phyloP scores from a whole-genome alignment of 2,113 vertebrate species.

The Cyprinus carpio region DNA sequence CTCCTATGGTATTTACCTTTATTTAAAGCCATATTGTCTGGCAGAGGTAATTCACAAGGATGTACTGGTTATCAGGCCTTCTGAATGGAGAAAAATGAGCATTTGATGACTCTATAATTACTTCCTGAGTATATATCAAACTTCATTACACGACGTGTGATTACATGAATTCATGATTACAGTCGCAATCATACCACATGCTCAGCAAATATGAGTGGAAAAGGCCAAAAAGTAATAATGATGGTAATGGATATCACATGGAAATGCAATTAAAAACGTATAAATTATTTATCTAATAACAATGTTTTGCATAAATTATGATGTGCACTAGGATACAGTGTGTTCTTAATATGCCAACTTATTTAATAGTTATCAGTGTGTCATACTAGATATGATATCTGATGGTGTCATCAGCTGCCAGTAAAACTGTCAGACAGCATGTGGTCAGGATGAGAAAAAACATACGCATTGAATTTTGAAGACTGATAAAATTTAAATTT shows the following conservation, averaged over 20 bases:
- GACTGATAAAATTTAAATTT: background rate
- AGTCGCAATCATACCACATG: background rate
- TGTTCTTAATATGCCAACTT: background rate
- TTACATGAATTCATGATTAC: background rate
- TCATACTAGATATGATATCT: background rate
- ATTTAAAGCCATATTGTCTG: background rate
- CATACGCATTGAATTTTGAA: background rate
- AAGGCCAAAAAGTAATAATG: background rate
- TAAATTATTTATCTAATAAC: background rate
- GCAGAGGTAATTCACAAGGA: background rate
- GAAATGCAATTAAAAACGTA: background rate
- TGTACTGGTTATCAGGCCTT: background rate
- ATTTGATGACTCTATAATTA: slow-evolving; percentile 7
- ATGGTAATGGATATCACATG: background rate
- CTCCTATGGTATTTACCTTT: background rate
- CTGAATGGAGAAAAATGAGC: background rate
- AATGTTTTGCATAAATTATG: background rate
- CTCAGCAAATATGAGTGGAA: background rate
- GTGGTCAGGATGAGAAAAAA: background rate
- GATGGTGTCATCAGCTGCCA: background rate
- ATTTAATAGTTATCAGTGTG: background rate
- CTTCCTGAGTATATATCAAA: background rate
- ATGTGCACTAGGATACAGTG: background rate
- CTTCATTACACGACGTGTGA: background rate
- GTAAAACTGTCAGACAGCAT: background rate